Evolutionary conservation across 2,888 invertebrate genomes (phyloP).

Genomic region (Trissonchulus sp.): DNA sequence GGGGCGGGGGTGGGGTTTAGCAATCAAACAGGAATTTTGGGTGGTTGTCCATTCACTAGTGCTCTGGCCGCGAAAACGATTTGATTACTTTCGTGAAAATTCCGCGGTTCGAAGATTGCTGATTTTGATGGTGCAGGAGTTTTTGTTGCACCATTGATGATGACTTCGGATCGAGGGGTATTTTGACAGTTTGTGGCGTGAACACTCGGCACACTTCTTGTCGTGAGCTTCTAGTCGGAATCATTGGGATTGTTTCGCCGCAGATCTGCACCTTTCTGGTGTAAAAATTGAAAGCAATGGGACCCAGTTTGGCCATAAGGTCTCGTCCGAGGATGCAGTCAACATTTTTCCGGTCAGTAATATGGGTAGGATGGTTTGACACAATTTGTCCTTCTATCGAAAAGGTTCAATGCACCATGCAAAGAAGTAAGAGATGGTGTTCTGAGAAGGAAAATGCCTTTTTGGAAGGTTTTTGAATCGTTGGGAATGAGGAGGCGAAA

Average conservation of each 20-base stretch:
- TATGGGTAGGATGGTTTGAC: background rate
- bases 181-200: background rate
- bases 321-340: constrained; percentile 3
- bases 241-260: background rate
- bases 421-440: background rate
- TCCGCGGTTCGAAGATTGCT: background rate
- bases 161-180: background rate
- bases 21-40: background rate
- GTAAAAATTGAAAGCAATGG: background rate
- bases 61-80: background rate
- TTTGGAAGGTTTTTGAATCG: background rate
- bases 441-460: background rate
- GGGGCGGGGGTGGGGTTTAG: background rate
- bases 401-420: background rate
- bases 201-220: background rate
- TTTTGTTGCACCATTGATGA: too few species aligned
- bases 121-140: background rate
- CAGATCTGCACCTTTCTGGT: background rate
- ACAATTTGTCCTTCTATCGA: background rate
- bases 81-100: background rate
- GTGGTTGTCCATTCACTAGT: background rate
- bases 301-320: background rate
- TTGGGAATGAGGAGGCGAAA: background rate
- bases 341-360: background rate
- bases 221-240: background rate